Base-by-base conservation (phyloP, 2,797 vertebrate genomes). In the Martes flavigula region DNA sequence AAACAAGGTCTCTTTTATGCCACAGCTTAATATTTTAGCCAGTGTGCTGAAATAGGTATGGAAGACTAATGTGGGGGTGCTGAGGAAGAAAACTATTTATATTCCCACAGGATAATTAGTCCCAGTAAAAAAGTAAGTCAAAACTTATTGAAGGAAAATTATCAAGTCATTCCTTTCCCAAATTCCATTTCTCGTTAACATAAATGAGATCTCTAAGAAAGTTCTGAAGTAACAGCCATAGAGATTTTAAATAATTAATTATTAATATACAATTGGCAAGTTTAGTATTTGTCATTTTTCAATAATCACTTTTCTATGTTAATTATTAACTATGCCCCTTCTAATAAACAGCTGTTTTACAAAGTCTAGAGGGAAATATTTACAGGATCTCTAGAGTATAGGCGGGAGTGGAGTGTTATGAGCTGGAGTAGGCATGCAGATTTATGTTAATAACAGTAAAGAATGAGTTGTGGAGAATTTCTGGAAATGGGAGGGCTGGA, bases 231-330 rank as follows among this genome's bases (percentile, higher is more conserved):
- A 51, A 77, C 35, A 87, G 25, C n/a, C 85, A 20, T 78, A 15
- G 58, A 72, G 14, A 77, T 82, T 87, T 84, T 96, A 40, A 92
- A 79, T 54, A 11, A 20, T 27, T 91, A 79, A 88, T 89, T 43
- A 66, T 91, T 86, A 70, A 85, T 73, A 56, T 0, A 89, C 5
- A 64, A 75, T 27, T 73, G 94, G 62, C 13, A 94, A 84, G 60
- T 81, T 64, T 85, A 85, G 7, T 62, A 51, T 90, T 86, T 97
- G 20, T 73, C 23, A 75, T 60, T 94, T 93, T 14, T 86, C 58
- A 94, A 32, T 58, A 60, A 75, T 91, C 25, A 5, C 82, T 40
- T 90, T 58, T 84, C 32, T 56, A 88, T 82, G 46, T 84, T 75
- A 82, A 88, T 95, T 64, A 72, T 92, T 91, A 91, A 64, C 23